Evolutionary conservation across 2,113 vertebrate species (phyloP).

Genomic region (Pseudois nayaur): DNA sequence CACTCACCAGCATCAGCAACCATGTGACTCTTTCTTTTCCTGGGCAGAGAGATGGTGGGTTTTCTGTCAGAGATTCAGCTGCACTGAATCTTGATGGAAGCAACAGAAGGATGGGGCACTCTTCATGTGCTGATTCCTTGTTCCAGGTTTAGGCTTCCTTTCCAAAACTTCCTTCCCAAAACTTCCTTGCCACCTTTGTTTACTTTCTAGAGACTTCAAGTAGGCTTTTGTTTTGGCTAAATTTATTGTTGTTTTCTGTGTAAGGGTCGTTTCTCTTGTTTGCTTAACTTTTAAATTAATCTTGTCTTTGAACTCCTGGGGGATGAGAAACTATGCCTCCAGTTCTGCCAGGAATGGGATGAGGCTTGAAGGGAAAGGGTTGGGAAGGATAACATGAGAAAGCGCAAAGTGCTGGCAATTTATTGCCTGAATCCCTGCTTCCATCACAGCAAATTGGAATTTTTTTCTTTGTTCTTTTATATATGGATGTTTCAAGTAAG

Average conservation of each 20-base stretch:
- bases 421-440: not conserved
- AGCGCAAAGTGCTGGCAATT: not conserved
- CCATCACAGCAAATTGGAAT: not conserved
- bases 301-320: not conserved
- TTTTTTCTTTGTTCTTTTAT: not conserved
- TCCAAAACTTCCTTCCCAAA: not conserved
- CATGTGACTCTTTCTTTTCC: not conserved
- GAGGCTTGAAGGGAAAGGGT: not conserved
- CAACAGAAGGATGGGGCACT: too few species aligned
- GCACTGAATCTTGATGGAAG: not conserved
- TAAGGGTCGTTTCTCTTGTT: not conserved
- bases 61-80: not conserved
- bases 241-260: not conserved
- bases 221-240: not conserved
- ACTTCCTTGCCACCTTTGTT: not conserved
- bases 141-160: not conserved
- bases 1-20: not conserved
- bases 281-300: not conserved
- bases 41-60: not conserved
- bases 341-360: not conserved
- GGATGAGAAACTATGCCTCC: not conserved
- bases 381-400: not conserved
- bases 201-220: not conserved
- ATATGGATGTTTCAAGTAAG: not conserved
- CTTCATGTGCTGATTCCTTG: fast-evolving